Evolutionary conservation across 1,140 invertebrate genomes (phyloP), one percentile per base, ranked within the genome.

Genomic region (Octopus sinensis): DNA sequence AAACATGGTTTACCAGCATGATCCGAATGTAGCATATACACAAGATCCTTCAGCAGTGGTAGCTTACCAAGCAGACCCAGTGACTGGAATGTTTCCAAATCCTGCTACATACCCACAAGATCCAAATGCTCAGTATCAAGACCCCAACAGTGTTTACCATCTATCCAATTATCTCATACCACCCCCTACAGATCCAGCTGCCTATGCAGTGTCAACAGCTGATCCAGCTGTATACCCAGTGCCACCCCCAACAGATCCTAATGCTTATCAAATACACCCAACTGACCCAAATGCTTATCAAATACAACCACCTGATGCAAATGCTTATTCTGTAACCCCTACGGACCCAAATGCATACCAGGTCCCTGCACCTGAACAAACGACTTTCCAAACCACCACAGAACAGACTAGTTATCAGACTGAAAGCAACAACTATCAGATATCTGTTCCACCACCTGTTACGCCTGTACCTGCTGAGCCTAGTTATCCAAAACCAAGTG

Each of bases 241-340:
- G 5, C 30, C 30, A 43, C 17, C 68, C 13, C 68, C 68, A 73
- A 23, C 13, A 6, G 68, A 73, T 17, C 17, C 30, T 17, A 73
- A 73, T 73, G 68, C 68, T 6, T 73, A 73, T 73, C 68, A 73
- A 23, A 73, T 73, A 6, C 68, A 73, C 5, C 68, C 68, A 73
- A 17, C 68, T 6, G 68, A 73, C 13, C 5, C 68, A 10, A 17
- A 4, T 73, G 7, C 68, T 73, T 73, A 73, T 73, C 68, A 73
- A 23, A 73, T 73, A 6, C 68, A 73, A 13, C 68, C 68, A 73
- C 5, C 68, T 6, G 68, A 73, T 13, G 7, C 68, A 10, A 17
- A 23, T 73, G 68, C 68, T 17, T 73, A 73, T 23, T 4, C 17
- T 6, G 6, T 73, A 23, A 13, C 17, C 13, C 68, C 68, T 73